These are phyloP conservation scores for Bubalus kerabau DNA, from an alignment of 2,113 vertebrate genomes.

Conservation along the genomic window DNA sequence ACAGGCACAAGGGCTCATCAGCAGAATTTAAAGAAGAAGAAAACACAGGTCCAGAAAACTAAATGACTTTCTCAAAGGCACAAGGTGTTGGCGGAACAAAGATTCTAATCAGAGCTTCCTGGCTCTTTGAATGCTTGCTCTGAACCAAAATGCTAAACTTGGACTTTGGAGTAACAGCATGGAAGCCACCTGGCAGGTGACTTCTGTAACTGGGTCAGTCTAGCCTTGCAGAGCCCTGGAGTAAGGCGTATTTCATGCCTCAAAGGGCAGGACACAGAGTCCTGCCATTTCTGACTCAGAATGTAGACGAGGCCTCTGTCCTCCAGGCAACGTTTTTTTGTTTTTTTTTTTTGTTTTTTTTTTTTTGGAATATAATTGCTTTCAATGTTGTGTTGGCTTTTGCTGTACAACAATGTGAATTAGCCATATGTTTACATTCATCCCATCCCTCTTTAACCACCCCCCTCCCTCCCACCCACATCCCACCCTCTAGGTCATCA, in stretches of 20 bases:
- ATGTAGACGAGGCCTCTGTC: neutral
- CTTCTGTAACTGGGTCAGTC: neutral
- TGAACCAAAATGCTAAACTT: neutral
- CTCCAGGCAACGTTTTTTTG: too few relatives aligned
- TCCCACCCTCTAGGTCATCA: too few relatives aligned
- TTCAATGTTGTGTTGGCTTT: neutral
- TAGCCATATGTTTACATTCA: too few relatives aligned
- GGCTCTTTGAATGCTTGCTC: neutral
- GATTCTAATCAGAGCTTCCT: neutral
- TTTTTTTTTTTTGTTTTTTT: too few relatives aligned
- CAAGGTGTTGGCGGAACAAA: rapidly evolving
- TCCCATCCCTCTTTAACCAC: too few relatives aligned
- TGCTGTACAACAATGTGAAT: neutral
- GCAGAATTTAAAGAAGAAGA: neutral
- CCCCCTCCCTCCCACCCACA: too few relatives aligned
- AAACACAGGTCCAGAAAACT: rapidly evolving
- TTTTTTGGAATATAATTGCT: neutral
- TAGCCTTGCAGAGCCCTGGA: neutral
- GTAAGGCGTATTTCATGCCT: neutral
- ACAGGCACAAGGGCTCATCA: rapidly evolving
- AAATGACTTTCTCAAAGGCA: neutral
- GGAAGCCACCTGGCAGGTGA: neutral
- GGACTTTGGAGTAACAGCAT: neutral
- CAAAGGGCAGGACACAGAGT: neutral
- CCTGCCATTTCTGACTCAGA: neutral